Percentiles rank a stretch among this genome's conserved stretches.
Evolutionary conservation across 2,113 vertebrate genomes (phyloP).

Genomic region (Carassius carassius): DNA sequence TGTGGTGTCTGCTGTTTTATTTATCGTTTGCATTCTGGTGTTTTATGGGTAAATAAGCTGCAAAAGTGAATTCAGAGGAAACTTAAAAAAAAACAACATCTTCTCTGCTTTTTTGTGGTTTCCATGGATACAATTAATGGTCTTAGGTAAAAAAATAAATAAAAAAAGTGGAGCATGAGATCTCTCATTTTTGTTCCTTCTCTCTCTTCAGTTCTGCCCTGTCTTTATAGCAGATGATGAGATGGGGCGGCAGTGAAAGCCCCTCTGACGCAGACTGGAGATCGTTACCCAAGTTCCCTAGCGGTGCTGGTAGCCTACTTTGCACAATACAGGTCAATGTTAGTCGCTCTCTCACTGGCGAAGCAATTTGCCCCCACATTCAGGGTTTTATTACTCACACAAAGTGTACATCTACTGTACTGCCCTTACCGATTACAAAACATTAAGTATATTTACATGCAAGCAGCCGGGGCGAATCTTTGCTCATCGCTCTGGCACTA

Average conservation of each 20-base stretch:
- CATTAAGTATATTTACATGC: neutral
- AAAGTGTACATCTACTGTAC: neutral
- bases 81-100: conserved; percentile 11
- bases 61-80: neutral
- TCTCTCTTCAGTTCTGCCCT: conserved; percentile 27
- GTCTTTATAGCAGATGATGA: conserved; percentile 53
- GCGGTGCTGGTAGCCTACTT: conserved; percentile 56
- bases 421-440: neutral
- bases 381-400: conserved; percentile 28
- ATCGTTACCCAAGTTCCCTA: conserved; percentile 50
- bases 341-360: conserved; percentile 11
- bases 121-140: conserved; percentile 47
- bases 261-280: conserved; percentile 54
- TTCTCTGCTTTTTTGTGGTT: conserved; percentile 41
- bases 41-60: neutral
- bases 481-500: neutral
- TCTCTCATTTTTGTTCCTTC: neutral
- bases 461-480: neutral
- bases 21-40: neutral
- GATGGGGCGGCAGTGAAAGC: conserved; percentile 44
- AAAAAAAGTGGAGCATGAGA: conserved; percentile 22
- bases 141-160: conserved; percentile 22
- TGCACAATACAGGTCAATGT: conserved; percentile 60
- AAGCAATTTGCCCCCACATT: conserved; percentile 31
- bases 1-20: neutral